phyloP scores from a whole-genome alignment of 2,888 invertebrate species.

The Diogma glabrata region DNA sequence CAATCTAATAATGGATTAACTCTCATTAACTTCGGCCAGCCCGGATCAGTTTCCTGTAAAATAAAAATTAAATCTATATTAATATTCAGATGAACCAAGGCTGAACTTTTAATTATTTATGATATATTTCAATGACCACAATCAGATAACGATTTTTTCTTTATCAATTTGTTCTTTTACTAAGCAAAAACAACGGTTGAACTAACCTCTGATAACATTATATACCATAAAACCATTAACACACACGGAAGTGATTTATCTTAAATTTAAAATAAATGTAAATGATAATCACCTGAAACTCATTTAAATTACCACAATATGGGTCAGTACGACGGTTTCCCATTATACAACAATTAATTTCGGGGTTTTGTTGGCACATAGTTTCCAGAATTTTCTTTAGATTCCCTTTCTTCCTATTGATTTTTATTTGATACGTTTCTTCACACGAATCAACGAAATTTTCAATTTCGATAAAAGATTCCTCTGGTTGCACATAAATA shows the following conservation, averaged over 20 bases:
- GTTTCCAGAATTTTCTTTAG: slow-evolving; percentile 59
- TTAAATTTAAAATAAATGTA: too few species aligned
- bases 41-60: slow-evolving; percentile 65
- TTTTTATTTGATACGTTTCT: slow-evolving; percentile 57
- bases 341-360: slow-evolving; percentile 78
- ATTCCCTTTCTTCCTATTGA: slow-evolving; percentile 54
- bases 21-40: slow-evolving; percentile 84
- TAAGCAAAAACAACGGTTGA: too few species aligned
- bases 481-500: slow-evolving; percentile 67
- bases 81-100: too few species aligned
- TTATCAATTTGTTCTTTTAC: too few species aligned
- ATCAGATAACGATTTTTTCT: not conserved
- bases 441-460: slow-evolving; percentile 64
- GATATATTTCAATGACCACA: too few species aligned
- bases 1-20: slow-evolving; percentile 87
- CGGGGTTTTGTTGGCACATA: slow-evolving; percentile 44
- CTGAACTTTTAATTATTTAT: too few species aligned
- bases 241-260: slow-evolving; percentile 17
- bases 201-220: not conserved
- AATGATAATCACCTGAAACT: slow-evolving; percentile 72
- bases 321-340: slow-evolving; percentile 87
- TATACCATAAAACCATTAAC: not conserved
- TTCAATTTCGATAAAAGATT: slow-evolving; percentile 79
- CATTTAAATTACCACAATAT: slow-evolving; percentile 50
- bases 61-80: slow-evolving; percentile 17